These are phyloP conservation scores for Drosophila nebulosa DNA, from an alignment of 1,140 invertebrate genomes.

Conservation along the genomic window DNA sequence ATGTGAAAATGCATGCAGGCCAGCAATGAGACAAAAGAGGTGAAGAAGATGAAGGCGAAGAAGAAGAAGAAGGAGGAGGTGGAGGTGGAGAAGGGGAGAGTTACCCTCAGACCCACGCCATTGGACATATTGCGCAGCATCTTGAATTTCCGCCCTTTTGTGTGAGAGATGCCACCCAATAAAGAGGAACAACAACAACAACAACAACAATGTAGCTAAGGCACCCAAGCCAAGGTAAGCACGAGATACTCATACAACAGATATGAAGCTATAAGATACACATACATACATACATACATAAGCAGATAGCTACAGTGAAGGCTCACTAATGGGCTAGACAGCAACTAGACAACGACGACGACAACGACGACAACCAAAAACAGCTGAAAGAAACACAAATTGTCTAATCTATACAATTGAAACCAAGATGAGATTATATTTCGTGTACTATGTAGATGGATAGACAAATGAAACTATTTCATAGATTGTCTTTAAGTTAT, in stretches of 20 bases:
- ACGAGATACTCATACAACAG: not conserved
- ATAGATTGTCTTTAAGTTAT: not conserved
- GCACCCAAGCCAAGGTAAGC: not conserved
- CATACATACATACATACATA: no score
- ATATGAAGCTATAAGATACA: not conserved
- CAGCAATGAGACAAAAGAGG: not conserved
- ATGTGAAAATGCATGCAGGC: constrained; percentile 55
- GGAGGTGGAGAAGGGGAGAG: not conserved
- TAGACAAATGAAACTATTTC: not conserved
- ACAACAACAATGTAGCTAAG: constrained; percentile 1
- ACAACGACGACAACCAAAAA: not conserved
- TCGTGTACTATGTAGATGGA: no score
- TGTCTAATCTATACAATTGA: not conserved
- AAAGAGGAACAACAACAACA: constrained; percentile 14
- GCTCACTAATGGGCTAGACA: not conserved
- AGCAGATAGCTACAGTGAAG: not conserved
- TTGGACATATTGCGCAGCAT: constrained; percentile 66
- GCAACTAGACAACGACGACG: not conserved
- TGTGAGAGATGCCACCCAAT: constrained; percentile 17
- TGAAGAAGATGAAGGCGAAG: not conserved
- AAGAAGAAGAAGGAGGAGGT: no score
- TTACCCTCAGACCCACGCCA: constrained; percentile 4
- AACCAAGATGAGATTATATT: not conserved
- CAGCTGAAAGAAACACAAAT: not conserved
- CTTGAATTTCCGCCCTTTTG: constrained; percentile 60